Evolutionary conservation across 2,797 vertebrate species (phyloP).

Genomic region (Chelonia mydas): DNA sequence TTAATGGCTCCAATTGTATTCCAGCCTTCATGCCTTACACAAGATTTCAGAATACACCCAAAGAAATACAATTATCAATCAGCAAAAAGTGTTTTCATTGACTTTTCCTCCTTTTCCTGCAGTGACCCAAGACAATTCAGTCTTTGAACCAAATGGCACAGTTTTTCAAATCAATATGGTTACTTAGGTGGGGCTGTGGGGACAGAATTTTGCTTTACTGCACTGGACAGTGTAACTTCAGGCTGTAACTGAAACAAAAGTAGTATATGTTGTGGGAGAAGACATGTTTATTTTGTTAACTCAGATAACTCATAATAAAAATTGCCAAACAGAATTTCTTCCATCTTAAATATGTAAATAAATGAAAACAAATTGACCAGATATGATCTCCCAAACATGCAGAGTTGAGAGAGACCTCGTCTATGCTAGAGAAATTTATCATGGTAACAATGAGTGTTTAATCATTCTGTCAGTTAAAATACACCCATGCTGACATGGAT

Average conservation of each 20-base stretch:
- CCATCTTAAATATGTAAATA: neutral
- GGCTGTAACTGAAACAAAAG: neutral
- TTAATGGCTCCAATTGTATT: slow-evolving; percentile 36
- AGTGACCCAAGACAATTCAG: neutral
- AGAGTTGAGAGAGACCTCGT: neutral
- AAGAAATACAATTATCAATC: neutral
- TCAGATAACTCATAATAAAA: neutral
- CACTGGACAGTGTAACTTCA: neutral
- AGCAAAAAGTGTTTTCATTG: neutral
- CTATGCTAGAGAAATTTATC: neutral
- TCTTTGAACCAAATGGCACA: neutral
- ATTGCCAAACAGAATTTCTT: neutral
- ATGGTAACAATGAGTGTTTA: neutral
- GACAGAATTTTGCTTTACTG: neutral
- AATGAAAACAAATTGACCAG: neutral
- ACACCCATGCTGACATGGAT: neutral
- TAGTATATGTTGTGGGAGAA: neutral
- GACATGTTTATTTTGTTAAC: neutral
- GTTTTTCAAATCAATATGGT: neutral
- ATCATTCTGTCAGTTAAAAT: neutral
- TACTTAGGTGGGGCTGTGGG: neutral
- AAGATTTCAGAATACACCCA: neutral
- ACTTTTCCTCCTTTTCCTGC: neutral
- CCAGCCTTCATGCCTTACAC: neutral
- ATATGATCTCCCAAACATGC: neutral